phyloP scores from a whole-genome alignment of 2,797 vertebrate genomes.

The Botia almorhae region DNA sequence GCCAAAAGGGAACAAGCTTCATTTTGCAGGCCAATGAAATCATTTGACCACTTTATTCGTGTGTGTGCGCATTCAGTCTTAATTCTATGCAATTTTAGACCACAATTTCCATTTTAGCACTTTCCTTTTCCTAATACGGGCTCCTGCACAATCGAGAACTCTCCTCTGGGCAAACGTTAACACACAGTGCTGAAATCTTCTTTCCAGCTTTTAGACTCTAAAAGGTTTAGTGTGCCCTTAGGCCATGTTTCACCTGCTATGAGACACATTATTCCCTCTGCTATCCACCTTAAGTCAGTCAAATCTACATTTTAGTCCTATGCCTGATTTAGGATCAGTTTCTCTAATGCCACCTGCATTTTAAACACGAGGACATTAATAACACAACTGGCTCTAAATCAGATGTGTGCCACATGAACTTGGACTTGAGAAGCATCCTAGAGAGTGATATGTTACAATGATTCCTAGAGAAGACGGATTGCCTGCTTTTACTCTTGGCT shows the following conservation, averaged over 20 bases:
- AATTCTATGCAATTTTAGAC: neutral
- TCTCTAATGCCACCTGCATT: conserved; percentile 17
- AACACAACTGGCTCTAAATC: conserved; percentile 24
- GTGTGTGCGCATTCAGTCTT: conserved; percentile 1
- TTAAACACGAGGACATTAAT: conserved; percentile 39
- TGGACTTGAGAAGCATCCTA: conserved; percentile 34
- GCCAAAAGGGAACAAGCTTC: neutral
- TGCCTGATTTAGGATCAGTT: conserved; percentile 37
- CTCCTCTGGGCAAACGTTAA: conserved; percentile 38
- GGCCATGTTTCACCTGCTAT: conserved; percentile 35
- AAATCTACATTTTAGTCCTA: conserved; percentile 27
- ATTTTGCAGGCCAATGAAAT: neutral
- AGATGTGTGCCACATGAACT: conserved; percentile 13
- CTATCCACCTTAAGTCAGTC: conserved; percentile 35
- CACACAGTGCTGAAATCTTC: conserved; percentile 29
- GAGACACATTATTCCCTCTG: conserved; percentile 36
- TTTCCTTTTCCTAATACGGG: conserved; percentile 15
- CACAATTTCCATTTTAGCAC: conserved; percentile 30
- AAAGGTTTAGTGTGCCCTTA: conserved; percentile 49
- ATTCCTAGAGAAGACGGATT: conserved; percentile 27
- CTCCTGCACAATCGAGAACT: conserved; percentile 8
- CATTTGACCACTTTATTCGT: neutral
- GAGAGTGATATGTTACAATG: conserved; percentile 33
- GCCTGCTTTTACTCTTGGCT: conserved; percentile 7
- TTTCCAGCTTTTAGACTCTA: conserved; percentile 34